A percentile compares a stretch with the other conserved stretches of the same genome.
phyloP scores from a whole-genome alignment of 2,797 vertebrate genomes.

The Arctocebus calabarensis region DNA sequence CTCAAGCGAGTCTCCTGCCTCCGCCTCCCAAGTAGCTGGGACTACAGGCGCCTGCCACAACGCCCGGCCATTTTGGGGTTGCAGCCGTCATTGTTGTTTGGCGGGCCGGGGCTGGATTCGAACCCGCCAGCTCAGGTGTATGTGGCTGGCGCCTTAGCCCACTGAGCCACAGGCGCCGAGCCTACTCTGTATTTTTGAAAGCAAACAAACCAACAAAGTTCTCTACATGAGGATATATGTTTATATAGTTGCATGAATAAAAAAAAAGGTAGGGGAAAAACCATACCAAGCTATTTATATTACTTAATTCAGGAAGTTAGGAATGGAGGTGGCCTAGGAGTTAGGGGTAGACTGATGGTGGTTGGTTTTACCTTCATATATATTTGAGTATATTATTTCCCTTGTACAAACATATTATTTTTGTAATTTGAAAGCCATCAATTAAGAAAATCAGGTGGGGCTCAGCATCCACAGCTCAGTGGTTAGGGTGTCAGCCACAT shows the following conservation, averaged over 20 bases:
- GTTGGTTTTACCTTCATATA: neutral
- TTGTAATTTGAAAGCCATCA: constrained; percentile 30
- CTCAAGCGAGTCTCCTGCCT: no score
- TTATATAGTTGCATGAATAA: neutral
- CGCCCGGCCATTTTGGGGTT: no score
- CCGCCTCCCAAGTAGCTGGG: no score
- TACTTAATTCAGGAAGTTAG: neutral
- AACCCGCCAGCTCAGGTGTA: no score
- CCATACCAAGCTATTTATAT: neutral
- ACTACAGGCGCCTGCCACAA: no score
- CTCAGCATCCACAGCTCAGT: no score
- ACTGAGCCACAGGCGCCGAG: no score
- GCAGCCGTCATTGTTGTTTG: no score
- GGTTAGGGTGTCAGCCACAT: no score
- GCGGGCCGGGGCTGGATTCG: no score
- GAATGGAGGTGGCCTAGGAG: neutral
- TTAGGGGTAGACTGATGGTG: neutral
- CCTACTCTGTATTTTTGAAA: constrained; percentile 14
- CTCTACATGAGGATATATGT: neutral
- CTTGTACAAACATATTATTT: neutral
- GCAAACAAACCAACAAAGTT: neutral
- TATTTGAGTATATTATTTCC: neutral
- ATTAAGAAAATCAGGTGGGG: neutral
- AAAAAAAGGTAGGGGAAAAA: neutral
- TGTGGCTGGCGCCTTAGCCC: no score